Base-by-base conservation (phyloP, 2,888 invertebrate genomes). In the Amaurobius ferox region DNA sequence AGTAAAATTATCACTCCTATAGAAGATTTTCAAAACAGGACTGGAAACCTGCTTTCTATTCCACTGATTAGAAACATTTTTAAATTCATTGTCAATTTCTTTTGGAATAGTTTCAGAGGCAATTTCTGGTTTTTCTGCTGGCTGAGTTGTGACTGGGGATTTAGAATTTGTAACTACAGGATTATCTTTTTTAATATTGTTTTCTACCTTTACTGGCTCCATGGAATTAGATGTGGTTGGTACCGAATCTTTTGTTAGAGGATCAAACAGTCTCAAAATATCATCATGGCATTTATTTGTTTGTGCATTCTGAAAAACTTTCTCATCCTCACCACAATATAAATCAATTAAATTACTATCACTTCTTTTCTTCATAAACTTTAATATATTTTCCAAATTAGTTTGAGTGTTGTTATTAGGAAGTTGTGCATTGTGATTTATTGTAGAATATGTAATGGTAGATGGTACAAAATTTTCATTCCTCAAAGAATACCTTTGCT, bases 281-380 rank as follows among this genome's bases (percentile, higher is more conserved):
- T 88, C 88, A 73, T 86, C 80, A 66, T 76, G 64, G 29, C 77
- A 79, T 40, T 74, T 73, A 19, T 29, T 79, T 13, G 48, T 28
- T 28, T 64, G 61, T 9, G 32, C 35, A 19, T 26, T 61, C 13
- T 61, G 26, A 19, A 39, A 61, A 19, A 44, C 66, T 9, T 28
- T 28, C 9, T 85, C 87, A 35, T 79, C 55, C 32, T 80, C 86
- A 35, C 73, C 83, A 64, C 79, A 79, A 55, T 79, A 87, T 13
- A 88, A 71, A 86, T 88, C 88, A 64, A 88, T 88, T 5, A 88
- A 55, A 61, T 88, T 88, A n/a, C 80, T 88, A 29, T 88, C 88
- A 29, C 81, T 80, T 26, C 86, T 80, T 28, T 88, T 88, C 39
- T 86, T 88, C 88, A 88, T 88, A 35, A 80, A 88, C 35, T 88